Percentiles rank a stretch among this genome's conserved stretches.
phyloP scores from a whole-genome alignment of 2,888 invertebrate species.

The Isoperla grammatica region DNA sequence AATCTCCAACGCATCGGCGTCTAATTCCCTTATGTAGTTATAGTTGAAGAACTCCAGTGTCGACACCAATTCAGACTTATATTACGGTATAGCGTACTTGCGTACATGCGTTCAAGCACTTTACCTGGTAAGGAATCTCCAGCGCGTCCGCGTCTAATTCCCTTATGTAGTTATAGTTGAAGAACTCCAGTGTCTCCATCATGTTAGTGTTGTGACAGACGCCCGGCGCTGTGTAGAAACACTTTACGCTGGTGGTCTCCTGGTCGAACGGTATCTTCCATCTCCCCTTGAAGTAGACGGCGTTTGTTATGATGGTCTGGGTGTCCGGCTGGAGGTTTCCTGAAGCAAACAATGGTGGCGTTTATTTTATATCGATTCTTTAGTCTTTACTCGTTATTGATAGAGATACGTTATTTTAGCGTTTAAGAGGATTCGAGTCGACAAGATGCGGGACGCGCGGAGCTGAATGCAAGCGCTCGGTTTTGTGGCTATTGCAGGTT shows the following conservation, averaged over 20 bases:
- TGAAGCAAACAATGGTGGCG: constrained; percentile 38
- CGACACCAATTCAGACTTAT: too few species aligned
- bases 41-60: constrained; percentile 56
- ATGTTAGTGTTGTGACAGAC: constrained; percentile 57
- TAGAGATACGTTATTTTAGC: too few species aligned
- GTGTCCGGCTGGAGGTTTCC: constrained; percentile 49
- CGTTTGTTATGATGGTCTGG: constrained; percentile 66
- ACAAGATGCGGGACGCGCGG: too few species aligned
- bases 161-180: constrained; percentile 55
- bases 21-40: constrained; percentile 54
- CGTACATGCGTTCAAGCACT: too few species aligned
- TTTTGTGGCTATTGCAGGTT: too few species aligned
- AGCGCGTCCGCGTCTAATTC: constrained; percentile 62
- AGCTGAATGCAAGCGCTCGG: too few species aligned
- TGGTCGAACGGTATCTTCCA: constrained; percentile 65
- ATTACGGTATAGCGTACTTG: too few species aligned
- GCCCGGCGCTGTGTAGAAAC: constrained; percentile 56
- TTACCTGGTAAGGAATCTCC: constrained; percentile 69
- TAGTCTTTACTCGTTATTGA: background rate
- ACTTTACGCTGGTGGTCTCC: constrained; percentile 47
- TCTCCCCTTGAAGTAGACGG: constrained; percentile 71
- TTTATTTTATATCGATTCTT: background rate
- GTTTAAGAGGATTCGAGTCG: too few species aligned
- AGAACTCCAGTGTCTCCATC: constrained; percentile 61
- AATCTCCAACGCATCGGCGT: constrained; percentile 62